Conservation (phyloP, 2,113 vertebrate genomes). For the Nipponia nippon region DNA sequence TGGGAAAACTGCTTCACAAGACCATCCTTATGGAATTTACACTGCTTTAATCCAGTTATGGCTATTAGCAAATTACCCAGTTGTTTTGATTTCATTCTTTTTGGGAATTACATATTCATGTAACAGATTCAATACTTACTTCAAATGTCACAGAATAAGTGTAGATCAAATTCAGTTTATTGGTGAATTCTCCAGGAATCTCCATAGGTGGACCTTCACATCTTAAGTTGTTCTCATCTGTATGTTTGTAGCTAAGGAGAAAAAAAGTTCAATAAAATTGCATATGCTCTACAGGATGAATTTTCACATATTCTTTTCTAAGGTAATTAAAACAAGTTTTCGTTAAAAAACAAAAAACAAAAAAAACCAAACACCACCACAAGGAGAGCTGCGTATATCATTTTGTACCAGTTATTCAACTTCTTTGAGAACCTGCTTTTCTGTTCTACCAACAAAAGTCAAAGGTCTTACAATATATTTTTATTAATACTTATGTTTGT, state of each 20-base stretch:
- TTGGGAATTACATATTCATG: neutral
- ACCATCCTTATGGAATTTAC: neutral
- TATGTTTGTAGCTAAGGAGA: constrained; percentile 79
- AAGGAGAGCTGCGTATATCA: neutral
- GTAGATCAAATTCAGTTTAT: constrained; percentile 78
- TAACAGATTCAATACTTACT: constrained; percentile 65
- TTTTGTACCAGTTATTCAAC: neutral
- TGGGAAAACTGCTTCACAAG: neutral
- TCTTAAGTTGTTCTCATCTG: constrained; percentile 62
- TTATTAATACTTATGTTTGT: neutral
- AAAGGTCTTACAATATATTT: neutral
- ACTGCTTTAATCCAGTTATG: neutral
- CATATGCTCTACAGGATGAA: neutral
- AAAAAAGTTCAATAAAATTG: neutral
- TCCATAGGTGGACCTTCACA: constrained; percentile 83
- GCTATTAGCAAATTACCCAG: neutral
- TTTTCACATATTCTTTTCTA: neutral
- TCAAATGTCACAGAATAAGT: constrained; percentile 86
- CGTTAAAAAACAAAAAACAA: neutral
- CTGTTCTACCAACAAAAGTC: neutral
- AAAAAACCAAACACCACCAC: no score
- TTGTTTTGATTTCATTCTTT: neutral
- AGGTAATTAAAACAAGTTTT: neutral
- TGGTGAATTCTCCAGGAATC: constrained; percentile 74
- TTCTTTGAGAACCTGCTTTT: neutral